Evolutionary conservation across 2,113 vertebrate species (phyloP).

Genomic region (Calyptommatus sinebrachiatus): DNA sequence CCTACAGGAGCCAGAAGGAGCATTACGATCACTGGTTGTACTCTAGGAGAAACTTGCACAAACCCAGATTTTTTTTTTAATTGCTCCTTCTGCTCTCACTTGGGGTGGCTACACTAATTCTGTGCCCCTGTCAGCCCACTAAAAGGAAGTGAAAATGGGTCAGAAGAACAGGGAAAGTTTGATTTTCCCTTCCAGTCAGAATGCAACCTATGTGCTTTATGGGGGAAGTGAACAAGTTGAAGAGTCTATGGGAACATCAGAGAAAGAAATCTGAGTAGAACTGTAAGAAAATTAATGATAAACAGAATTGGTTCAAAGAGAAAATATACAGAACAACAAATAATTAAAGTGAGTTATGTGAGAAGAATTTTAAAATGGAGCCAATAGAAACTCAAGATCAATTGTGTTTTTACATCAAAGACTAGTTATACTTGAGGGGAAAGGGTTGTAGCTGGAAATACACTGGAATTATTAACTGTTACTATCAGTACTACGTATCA

Average conservation of each 20-base stretch:
- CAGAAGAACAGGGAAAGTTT: too few relatives aligned
- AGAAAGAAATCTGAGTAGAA: slow-evolving; percentile 37
- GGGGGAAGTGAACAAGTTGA: neutral
- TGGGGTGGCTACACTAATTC: too few relatives aligned
- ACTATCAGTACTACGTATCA: neutral
- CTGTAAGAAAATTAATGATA: slow-evolving; percentile 34
- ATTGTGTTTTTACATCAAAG: slow-evolving; percentile 62
- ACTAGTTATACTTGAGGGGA: slow-evolving; percentile 42
- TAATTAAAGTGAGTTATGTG: slow-evolving; percentile 56
- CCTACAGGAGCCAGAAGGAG: too few relatives aligned
- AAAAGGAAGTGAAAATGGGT: too few relatives aligned
- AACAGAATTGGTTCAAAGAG: slow-evolving; percentile 50
- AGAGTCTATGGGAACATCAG: slow-evolving; percentile 37
- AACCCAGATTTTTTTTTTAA: too few relatives aligned
- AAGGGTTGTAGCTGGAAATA: slow-evolving; percentile 36
- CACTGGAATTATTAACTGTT: slow-evolving; percentile 40
- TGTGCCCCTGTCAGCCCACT: too few relatives aligned
- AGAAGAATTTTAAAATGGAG: slow-evolving; percentile 61
- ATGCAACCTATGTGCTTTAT: too few relatives aligned
- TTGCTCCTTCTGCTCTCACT: too few relatives aligned
- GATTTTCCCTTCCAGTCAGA: too few relatives aligned
- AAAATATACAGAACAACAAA: slow-evolving; percentile 52
- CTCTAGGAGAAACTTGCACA: too few relatives aligned
- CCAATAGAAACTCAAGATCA: slow-evolving; percentile 57
- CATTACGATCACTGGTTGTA: too few relatives aligned